A percentile compares a stretch with the other conserved stretches of the same genome.
phyloP scores from a whole-genome alignment of 2,888 invertebrate species.

The Dynastes maya region DNA sequence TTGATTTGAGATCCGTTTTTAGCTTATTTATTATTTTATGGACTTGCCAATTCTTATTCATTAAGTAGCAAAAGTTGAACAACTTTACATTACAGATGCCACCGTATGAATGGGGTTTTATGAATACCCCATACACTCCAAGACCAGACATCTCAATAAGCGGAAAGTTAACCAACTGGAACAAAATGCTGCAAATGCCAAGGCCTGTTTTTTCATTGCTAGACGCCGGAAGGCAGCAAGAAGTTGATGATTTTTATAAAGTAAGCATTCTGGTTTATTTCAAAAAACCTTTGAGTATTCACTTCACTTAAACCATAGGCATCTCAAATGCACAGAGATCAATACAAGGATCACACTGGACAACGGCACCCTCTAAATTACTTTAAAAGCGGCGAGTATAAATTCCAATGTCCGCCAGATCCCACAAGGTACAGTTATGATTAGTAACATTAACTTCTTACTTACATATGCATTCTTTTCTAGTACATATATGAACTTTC shows the following conservation, averaged over 20 bases:
- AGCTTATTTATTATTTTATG: no score
- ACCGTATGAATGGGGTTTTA: conserved; percentile 68
- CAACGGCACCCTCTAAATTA: conserved; percentile 75
- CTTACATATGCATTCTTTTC: conserved; percentile 52
- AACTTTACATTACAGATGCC: conserved; percentile 63
- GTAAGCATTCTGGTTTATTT: conserved; percentile 59
- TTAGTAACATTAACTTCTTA: background rate
- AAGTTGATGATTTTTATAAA: conserved; percentile 71
- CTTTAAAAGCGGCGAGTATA: conserved; percentile 72
- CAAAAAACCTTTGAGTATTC: background rate
- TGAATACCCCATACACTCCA: conserved; percentile 66
- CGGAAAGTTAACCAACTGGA: conserved; percentile 62
- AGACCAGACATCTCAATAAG: conserved; percentile 66
- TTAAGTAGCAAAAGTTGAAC: no score
- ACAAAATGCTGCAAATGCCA: conserved; percentile 65
- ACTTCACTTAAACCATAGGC: conserved; percentile 67
- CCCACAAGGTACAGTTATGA: conserved; percentile 69
- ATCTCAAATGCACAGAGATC: conserved; percentile 76
- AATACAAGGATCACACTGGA: conserved; percentile 76
- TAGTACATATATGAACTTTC: conserved; percentile 74
- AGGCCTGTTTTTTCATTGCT: conserved; percentile 66
- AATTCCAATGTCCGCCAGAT: conserved; percentile 75
- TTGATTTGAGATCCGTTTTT: no score
- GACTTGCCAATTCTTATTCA: background rate
- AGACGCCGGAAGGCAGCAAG: conserved; percentile 67